Base-by-base conservation (phyloP, 2,113 vertebrate species). In the Larimichthys crocea region DNA sequence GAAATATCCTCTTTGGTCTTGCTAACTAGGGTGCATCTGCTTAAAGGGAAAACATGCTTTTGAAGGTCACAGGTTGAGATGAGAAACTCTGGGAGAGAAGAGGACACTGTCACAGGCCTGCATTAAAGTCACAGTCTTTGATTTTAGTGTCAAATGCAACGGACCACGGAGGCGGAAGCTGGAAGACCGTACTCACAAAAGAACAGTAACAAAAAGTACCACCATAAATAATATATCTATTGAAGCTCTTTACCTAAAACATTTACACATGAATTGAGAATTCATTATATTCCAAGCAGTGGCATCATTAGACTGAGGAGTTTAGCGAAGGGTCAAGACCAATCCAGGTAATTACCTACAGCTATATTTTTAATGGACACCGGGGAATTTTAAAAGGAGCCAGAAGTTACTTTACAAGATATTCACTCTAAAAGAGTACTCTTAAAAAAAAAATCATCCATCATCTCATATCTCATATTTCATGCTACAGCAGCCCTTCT, bases 31-130 rank as follows among this genome's bases (percentile, higher is more conserved):
- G 67, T 48, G 59, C 67, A 81, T 63, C 68, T 60, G 11, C 29
- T 57, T 69, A 71, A 81, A 91, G 79, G 26, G 79, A 31, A 74
- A 77, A 68, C 29, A 19, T 11, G 71, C 64, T 82, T 40, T 83
- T 88, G 84, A 88, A 86, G 73, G 82, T 77, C 72, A 76, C 63
- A 64, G 64, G 80, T 81, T 70, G 71, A 88, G 67, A 86, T 85
- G 80, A 87, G 79, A 80, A 78, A 69, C 24, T 75, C 26, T 7
- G 3, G 11, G 59, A 68, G 80, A 70, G 63, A 73, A 26, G 68
- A 79, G 52, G 70, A 72, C 77, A 67, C 67, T 44, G 42, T 84
- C 61, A 81, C 50, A 83, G 61, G 17, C 61, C 3, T 56, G 55
- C 49, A 61, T 65, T 55, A 62, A 64, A 75, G 29, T 78, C 59